Conservation (phyloP, 1,140 invertebrate species). For the Drosophila orosa region DNA sequence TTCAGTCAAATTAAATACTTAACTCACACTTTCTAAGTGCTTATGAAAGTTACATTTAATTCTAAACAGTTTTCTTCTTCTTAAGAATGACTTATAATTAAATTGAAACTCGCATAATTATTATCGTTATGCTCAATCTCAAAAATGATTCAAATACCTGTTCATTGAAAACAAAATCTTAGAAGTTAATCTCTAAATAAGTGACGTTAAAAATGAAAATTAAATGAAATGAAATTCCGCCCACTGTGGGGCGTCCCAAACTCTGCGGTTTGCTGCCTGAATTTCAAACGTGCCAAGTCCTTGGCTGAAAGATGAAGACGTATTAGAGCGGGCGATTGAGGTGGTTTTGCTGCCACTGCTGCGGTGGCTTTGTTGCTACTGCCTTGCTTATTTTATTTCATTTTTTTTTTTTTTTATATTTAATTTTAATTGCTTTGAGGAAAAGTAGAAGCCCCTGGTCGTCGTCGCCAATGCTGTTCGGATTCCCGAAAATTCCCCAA, state of each 20-base stretch:
- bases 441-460: slow-evolving; percentile 44
- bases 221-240: slow-evolving; percentile 9
- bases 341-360: slow-evolving; percentile 28
- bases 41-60: background rate
- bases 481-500: slow-evolving; percentile 52
- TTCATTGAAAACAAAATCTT: background rate
- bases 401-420: slow-evolving; percentile 23
- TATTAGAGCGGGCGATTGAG: slow-evolving; percentile 12
- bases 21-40: background rate
- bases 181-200: background rate
- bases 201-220: background rate
- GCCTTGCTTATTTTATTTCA: background rate
- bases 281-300: slow-evolving; percentile 52
- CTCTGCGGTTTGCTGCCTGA: slow-evolving; percentile 36
- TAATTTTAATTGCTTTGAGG: slow-evolving; percentile 76
- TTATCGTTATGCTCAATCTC: background rate
- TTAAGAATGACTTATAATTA: background rate
- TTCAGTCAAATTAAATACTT: background rate
- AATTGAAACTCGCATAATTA: background rate
- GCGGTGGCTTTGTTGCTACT: slow-evolving; percentile 44
- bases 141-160: background rate
- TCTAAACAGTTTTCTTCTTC: background rate
- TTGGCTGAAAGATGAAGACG: slow-evolving; percentile 40
- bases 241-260: slow-evolving; percentile 13
- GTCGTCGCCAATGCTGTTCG: background rate